phyloP scores from a whole-genome alignment of 2,113 vertebrate genomes.

The Dendropsophus ebraccatus region DNA sequence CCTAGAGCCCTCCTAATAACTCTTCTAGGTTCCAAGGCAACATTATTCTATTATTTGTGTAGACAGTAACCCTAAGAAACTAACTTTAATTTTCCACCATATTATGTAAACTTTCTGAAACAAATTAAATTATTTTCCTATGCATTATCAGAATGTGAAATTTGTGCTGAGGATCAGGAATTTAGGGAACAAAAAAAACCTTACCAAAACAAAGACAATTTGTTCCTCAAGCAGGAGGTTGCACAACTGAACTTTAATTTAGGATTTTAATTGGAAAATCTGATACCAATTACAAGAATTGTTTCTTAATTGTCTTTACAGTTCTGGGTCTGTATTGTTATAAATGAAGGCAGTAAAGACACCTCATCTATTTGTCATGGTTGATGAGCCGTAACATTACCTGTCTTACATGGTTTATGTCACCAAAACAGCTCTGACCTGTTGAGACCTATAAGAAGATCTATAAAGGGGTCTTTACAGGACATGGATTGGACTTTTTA shows the following conservation, averaged over 20 bases:
- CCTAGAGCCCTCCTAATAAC: not conserved
- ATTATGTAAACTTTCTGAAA: slow-evolving; percentile 26
- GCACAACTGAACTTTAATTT: not conserved
- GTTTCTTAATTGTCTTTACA: not conserved
- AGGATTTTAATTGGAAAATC: not conserved
- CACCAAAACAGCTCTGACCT: too few species aligned
- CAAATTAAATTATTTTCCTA: slow-evolving; percentile 24
- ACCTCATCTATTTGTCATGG: not conserved
- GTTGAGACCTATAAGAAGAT: too few species aligned
- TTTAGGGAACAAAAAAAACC: not conserved
- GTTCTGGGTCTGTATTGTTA: not conserved
- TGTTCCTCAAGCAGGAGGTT: slow-evolving; percentile 1
- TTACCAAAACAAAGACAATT: not conserved
- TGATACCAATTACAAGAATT: not conserved
- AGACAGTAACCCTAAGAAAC: slow-evolving; percentile 29
- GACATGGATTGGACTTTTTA: too few species aligned
- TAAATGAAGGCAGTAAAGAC: not conserved
- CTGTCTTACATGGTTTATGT: too few species aligned
- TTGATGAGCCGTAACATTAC: too few species aligned
- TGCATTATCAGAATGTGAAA: not conserved
- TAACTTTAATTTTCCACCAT: slow-evolving; percentile 39
- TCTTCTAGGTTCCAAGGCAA: not conserved
- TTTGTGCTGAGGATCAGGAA: not conserved
- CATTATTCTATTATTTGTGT: slow-evolving; percentile 47
- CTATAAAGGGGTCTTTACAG: too few species aligned